Conservation (phyloP, 2,113 vertebrate genomes). For the Ursus arctos region DNA sequence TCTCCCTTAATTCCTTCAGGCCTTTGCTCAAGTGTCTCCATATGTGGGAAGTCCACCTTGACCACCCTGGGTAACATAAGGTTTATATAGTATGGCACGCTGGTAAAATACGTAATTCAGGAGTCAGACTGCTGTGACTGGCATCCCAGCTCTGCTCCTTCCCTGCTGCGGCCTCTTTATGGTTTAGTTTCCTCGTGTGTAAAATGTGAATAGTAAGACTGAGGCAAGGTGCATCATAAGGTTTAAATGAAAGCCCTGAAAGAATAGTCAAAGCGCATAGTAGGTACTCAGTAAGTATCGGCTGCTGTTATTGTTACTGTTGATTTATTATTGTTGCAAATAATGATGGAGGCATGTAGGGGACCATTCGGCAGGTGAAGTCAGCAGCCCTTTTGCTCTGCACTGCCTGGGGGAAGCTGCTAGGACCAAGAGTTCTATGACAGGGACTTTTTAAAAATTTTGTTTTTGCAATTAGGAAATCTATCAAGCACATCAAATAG, state of each 20-base stretch:
- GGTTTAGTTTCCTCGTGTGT: neutral
- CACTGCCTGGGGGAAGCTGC: neutral
- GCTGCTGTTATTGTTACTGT: neutral
- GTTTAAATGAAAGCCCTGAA: neutral
- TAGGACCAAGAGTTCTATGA: neutral
- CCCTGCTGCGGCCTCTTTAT: neutral
- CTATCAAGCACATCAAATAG: neutral
- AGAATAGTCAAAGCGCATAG: neutral
- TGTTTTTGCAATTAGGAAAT: neutral
- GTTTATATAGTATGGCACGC: neutral
- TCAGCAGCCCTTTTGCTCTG: neutral
- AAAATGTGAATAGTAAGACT: neutral
- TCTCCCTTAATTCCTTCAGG: neutral
- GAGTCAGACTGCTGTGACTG: neutral
- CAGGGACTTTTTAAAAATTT: neutral
- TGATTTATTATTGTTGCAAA: neutral
- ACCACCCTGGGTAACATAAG: neutral
- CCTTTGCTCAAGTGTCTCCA: neutral
- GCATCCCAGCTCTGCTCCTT: neutral
- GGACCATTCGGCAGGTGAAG: neutral
- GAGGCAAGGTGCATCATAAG: neutral
- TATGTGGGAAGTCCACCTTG: neutral
- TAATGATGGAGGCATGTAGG: accelerated
- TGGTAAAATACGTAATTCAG: neutral
- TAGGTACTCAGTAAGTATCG: neutral